Evolutionary conservation across 2,888 invertebrate genomes (phyloP).

Genomic region (Cataglyphis altisquamis): DNA sequence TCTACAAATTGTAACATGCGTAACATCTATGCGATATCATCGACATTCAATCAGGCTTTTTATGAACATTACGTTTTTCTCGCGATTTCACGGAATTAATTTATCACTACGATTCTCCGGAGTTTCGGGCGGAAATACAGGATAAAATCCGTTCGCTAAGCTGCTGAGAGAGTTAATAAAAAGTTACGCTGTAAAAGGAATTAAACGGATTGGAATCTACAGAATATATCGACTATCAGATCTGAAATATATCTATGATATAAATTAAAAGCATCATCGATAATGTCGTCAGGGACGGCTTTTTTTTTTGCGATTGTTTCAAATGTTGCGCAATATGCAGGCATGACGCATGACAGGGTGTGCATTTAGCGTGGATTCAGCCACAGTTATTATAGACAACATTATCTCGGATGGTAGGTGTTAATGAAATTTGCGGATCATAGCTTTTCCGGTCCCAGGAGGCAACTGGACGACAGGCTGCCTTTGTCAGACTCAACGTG

Average conservation of each 20-base stretch:
- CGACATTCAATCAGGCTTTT: constrained; percentile 37
- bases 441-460: constrained; percentile 78
- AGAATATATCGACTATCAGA: constrained; percentile 2
- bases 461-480: constrained; percentile 56
- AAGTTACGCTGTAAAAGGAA: constrained; percentile 15
- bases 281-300: constrained; percentile 3
- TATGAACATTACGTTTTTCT: not conserved
- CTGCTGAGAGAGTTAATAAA: constrained; percentile 35
- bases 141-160: constrained; percentile 25
- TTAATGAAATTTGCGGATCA: constrained; percentile 84
- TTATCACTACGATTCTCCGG: constrained; percentile 28
- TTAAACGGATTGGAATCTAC: constrained; percentile 17
- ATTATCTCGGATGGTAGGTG: constrained; percentile 79
- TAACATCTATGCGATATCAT: constrained; percentile 8
- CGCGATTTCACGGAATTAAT: constrained; percentile 35
- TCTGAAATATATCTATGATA: not conserved
- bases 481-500: constrained; percentile 31
- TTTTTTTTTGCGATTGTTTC: constrained; percentile 38
- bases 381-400: constrained; percentile 75
- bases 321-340: constrained; percentile 20
- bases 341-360: constrained; percentile 3
- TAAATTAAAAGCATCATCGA: not conserved
- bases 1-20: constrained; percentile 1
- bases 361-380: constrained; percentile 58
- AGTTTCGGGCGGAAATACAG: constrained; percentile 36